Conservation (phyloP, 1,140 invertebrate genomes). For the Eurosta solidaginis region DNA sequence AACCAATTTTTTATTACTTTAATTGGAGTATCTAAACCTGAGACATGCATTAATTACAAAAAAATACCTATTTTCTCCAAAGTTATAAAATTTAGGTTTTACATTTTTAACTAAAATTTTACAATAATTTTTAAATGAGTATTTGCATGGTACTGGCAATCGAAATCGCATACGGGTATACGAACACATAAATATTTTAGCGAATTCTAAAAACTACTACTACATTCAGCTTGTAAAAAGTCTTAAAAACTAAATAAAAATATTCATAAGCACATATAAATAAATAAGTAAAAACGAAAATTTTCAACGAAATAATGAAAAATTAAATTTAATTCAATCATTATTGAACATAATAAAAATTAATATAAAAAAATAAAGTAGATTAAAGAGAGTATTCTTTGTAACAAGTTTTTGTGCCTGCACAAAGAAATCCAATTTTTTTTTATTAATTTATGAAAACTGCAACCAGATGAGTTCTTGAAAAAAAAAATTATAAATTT, state of each 20-base stretch:
- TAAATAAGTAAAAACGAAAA: constrained; percentile 56
- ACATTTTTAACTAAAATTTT: background rate
- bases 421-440: constrained; percentile 3
- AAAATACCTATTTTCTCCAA: background rate
- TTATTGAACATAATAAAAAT: too few relatives aligned
- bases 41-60: background rate
- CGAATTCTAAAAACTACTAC: too few relatives aligned
- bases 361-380: background rate
- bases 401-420: constrained; percentile 42
- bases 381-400: too few relatives aligned
- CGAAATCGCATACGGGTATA: background rate
- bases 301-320: constrained; percentile 41
- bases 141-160: background rate
- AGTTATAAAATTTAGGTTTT: background rate
- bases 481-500: background rate
- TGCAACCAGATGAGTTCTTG: too few relatives aligned
- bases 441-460: background rate
- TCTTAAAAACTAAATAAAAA: too few relatives aligned
- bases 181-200: background rate
- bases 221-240: too few relatives aligned
- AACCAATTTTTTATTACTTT: too few relatives aligned
- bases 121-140: background rate
- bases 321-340: too few relatives aligned
- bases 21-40: too few relatives aligned
- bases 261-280: constrained; percentile 40